Evolutionary conservation across 2,797 vertebrate genomes (phyloP).

Genomic region (Pantherophis alleghaniensis): DNA sequence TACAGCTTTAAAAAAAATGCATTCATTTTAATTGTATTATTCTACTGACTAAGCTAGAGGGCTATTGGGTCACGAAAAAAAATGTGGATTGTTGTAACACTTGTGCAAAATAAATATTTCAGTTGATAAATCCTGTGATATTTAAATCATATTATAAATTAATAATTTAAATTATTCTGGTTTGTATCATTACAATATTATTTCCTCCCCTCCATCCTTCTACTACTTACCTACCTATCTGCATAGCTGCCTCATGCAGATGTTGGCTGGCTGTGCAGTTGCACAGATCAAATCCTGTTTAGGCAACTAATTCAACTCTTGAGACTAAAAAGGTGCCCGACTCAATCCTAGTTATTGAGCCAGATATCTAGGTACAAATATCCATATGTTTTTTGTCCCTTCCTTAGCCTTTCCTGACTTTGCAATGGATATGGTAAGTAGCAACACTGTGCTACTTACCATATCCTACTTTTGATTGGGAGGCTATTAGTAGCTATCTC

Average conservation of each 20-base stretch:
- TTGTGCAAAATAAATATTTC: neutral
- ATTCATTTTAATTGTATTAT: neutral
- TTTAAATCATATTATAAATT: neutral
- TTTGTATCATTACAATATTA: neutral
- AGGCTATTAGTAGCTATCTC: neutral
- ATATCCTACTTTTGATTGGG: too few species aligned
- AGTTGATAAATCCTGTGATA: neutral
- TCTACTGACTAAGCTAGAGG: neutral
- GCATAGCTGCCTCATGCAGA: neutral
- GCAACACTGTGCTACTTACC: neutral
- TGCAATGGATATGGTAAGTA: neutral
- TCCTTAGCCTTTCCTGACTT: neutral
- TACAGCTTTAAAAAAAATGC: neutral
- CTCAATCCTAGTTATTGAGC: neutral
- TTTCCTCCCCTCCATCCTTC: neutral
- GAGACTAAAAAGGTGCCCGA: neutral
- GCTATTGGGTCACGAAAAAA: neutral
- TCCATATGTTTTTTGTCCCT: neutral
- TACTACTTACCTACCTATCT: neutral
- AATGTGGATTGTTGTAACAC: neutral
- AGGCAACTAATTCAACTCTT: neutral
- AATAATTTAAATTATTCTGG: neutral
- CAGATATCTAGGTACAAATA: neutral
- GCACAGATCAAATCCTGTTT: neutral
- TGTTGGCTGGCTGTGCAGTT: neutral